A percentile compares a stretch with the other conserved stretches of the same genome.
These are phyloP conservation scores for Phaonia tiefii DNA, from an alignment of 2,888 invertebrate species.

Conservation along the genomic window DNA sequence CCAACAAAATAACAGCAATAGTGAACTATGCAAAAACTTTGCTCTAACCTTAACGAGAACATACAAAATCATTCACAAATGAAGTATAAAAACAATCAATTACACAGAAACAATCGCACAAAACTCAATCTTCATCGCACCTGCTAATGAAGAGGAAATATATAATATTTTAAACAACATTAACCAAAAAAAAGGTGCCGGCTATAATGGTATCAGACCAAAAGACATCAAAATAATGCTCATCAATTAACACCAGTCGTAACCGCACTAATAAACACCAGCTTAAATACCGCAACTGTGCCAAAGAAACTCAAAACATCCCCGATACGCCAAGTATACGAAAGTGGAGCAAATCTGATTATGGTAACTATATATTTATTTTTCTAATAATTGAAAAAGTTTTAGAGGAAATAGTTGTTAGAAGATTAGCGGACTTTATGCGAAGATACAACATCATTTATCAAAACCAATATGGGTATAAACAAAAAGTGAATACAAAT, in stretches of 20 bases:
- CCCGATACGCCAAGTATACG: not conserved
- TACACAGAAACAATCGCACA: not conserved
- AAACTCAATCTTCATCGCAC: not conserved
- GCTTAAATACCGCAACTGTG: not conserved
- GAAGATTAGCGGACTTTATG: not conserved
- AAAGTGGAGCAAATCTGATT: not conserved
- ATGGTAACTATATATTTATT: not conserved
- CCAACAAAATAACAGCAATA: not conserved
- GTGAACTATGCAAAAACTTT: not conserved
- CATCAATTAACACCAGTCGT: too few species aligned
- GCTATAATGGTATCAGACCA: not conserved
- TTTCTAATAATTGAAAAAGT: not conserved
- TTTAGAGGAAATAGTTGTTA: not conserved
- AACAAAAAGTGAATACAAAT: too few species aligned
- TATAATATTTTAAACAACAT: not conserved
- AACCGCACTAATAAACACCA: too few species aligned
- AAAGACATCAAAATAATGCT: not conserved
- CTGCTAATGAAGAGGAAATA: not conserved
- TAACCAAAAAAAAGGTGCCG: not conserved
- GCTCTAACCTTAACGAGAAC: not conserved
- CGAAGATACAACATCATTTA: slow-evolving; percentile 25
- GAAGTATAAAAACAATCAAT: not conserved
- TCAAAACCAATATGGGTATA: too few species aligned
- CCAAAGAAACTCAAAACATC: not conserved
- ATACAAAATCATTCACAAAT: not conserved